Evolutionary conservation across 2,888 invertebrate genomes (phyloP).

Genomic region (Phyllotreta striolata): DNA sequence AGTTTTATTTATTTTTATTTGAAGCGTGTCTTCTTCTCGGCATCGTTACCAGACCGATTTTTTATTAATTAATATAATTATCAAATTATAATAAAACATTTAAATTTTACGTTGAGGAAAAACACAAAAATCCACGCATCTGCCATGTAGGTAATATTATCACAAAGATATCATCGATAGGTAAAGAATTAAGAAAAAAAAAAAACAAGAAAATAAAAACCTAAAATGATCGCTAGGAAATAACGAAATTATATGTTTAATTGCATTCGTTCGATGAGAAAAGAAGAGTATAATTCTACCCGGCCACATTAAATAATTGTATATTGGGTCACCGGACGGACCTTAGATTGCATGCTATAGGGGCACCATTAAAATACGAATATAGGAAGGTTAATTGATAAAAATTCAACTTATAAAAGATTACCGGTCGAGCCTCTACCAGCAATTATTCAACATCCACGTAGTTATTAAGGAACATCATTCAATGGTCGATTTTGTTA

Average conservation of each 20-base stretch:
- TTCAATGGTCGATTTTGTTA: slow-evolving; percentile 53
- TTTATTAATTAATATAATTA: no score
- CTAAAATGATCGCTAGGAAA: slow-evolving; percentile 39
- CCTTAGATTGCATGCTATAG: slow-evolving; percentile 49
- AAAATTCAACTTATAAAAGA: slow-evolving; percentile 56
- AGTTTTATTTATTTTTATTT: no score
- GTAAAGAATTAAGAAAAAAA: slow-evolving; percentile 31
- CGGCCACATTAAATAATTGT: slow-evolving; percentile 49
- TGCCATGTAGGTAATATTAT: slow-evolving; percentile 12
- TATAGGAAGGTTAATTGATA: slow-evolving; percentile 55
- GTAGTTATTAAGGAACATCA: slow-evolving; percentile 55
- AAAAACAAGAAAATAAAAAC: no score
- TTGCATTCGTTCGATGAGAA: slow-evolving; percentile 38
- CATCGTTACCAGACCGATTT: no score
- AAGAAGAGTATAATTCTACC: slow-evolving; percentile 43
- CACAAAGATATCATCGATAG: slow-evolving; percentile 36
- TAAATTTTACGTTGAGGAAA: neutral
- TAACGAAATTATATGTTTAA: slow-evolving; percentile 43
- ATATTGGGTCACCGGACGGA: slow-evolving; percentile 43
- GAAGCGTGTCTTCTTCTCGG: no score
- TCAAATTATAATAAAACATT: no score
- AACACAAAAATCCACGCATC: slow-evolving; percentile 9
- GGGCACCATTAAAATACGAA: slow-evolving; percentile 53
- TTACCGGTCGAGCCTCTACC: slow-evolving; percentile 43
- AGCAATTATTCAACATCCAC: slow-evolving; percentile 53